Evolutionary conservation across 2,797 vertebrate species (phyloP).

Genomic region (Pyrrhura leucotis): DNA sequence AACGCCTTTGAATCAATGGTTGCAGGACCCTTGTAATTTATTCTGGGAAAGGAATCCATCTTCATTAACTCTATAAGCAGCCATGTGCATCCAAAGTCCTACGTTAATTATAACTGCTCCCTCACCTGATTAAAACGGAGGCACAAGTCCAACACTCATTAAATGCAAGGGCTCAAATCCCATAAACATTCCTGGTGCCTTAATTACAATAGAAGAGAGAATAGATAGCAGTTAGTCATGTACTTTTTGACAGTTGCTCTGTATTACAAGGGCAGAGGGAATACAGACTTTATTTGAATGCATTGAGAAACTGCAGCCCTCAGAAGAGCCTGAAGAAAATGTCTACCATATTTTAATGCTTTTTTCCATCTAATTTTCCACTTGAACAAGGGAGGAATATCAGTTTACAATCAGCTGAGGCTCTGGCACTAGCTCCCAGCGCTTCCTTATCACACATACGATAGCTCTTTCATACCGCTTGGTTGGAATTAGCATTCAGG

Average conservation of each 20-base stretch:
- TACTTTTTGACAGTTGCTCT: not conserved
- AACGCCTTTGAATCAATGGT: not conserved
- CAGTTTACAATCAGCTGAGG: slow-evolving; percentile 49
- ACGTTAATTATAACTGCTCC: not conserved
- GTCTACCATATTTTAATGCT: slow-evolving; percentile 43
- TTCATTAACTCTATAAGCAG: slow-evolving; percentile 37
- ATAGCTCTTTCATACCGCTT: not conserved
- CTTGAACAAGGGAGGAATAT: slow-evolving; percentile 43
- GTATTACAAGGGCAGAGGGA: slow-evolving; percentile 32
- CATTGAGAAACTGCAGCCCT: not conserved
- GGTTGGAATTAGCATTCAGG: slow-evolving; percentile 47
- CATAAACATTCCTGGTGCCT: slow-evolving; percentile 17
- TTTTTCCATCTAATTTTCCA: slow-evolving; percentile 62
- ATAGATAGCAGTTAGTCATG: not conserved
- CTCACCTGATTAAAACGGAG: slow-evolving; percentile 22
- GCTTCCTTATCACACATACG: slow-evolving; percentile 44
- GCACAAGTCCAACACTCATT: not conserved
- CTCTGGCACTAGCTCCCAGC: slow-evolving; percentile 12
- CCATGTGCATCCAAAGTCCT: not conserved
- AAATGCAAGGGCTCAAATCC: slow-evolving; percentile 20
- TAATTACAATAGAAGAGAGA: slow-evolving; percentile 26
- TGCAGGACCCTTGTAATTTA: not conserved
- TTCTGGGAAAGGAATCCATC: slow-evolving; percentile 23
- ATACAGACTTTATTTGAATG: slow-evolving; percentile 22
- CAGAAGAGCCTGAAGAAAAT: slow-evolving; percentile 12